Conservation (phyloP, 2,888 invertebrate genomes). For the Dascillus cervinus region DNA sequence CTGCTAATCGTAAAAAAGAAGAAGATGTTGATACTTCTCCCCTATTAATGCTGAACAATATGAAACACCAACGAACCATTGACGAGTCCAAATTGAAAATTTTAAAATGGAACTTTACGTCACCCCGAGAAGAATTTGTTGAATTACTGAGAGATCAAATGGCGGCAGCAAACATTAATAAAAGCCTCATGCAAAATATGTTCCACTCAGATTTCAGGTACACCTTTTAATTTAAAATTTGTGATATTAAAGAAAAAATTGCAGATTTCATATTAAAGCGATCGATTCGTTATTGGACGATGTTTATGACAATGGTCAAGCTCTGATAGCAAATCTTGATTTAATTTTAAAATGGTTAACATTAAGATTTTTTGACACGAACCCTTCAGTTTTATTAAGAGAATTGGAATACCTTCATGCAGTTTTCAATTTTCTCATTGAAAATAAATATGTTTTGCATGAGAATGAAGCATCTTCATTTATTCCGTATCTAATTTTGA, state of each 20-base stretch:
- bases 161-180: slow-evolving; percentile 80
- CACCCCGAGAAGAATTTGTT: slow-evolving; percentile 89
- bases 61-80: slow-evolving; percentile 86
- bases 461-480: slow-evolving; percentile 91
- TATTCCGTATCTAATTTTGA: slow-evolving; percentile 88
- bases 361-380: slow-evolving; percentile 95
- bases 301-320: slow-evolving; percentile 66
- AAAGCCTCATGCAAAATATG: slow-evolving; percentile 79
- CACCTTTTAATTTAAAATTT: slow-evolving; percentile 11
- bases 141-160: slow-evolving; percentile 88
- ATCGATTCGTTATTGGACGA: slow-evolving; percentile 85
- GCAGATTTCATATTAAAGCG: slow-evolving; percentile 90
- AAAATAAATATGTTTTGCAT: slow-evolving; percentile 74
- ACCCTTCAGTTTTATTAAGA: slow-evolving; percentile 92
- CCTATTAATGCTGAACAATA: slow-evolving; percentile 69
- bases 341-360: slow-evolving; percentile 95
- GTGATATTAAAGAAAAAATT: slow-evolving; percentile 7
- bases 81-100: slow-evolving; percentile 92
- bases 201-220: slow-evolving; percentile 89
- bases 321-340: slow-evolving; percentile 85
- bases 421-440: slow-evolving; percentile 74
- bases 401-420: slow-evolving; percentile 85
- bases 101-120: slow-evolving; percentile 92
- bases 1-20: slow-evolving; percentile 63
- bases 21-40: slow-evolving; percentile 80